phyloP scores from a whole-genome alignment of 2,888 invertebrate species.

The Asteroscopus sphinx region DNA sequence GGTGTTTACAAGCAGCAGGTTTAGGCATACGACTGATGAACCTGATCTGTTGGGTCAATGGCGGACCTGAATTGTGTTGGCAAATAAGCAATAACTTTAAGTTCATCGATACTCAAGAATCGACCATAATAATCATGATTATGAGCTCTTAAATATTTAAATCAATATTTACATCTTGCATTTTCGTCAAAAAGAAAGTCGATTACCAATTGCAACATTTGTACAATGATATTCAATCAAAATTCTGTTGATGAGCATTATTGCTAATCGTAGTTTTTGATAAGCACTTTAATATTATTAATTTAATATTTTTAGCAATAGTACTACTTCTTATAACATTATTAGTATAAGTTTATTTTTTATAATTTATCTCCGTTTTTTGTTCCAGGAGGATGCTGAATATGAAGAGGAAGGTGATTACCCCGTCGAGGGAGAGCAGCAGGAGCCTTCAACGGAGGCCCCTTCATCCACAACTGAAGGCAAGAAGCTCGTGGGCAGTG shows the following conservation, averaged over 20 bases:
- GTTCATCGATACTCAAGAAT: no score
- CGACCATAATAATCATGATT: neutral
- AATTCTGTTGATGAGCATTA: neutral
- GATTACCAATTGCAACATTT: constrained; percentile 3
- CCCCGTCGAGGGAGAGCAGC: constrained; percentile 78
- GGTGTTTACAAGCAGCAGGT: no score
- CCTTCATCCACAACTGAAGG: constrained; percentile 92
- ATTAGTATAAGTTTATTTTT: constrained; percentile 6
- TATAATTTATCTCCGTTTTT: no score
- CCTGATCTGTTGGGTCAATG: neutral
- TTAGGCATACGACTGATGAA: neutral
- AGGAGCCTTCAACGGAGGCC: constrained; percentile 88
- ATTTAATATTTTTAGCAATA: no score
- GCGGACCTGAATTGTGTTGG: neutral
- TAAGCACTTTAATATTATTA: no score
- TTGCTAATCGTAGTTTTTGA: no score
- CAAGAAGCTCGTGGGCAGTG: constrained; percentile 91
- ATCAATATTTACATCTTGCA: neutral
- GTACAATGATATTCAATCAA: neutral
- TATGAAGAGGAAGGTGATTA: constrained; percentile 90
- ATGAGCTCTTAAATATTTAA: constrained; percentile 1
- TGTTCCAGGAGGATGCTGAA: constrained; percentile 84
- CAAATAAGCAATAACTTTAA: no score
- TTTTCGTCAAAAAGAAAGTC: constrained; percentile 1
- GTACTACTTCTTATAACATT: neutral